Evolutionary conservation across 2,113 vertebrate species (phyloP).

Genomic region (Phalacrocorax aristotelis): DNA sequence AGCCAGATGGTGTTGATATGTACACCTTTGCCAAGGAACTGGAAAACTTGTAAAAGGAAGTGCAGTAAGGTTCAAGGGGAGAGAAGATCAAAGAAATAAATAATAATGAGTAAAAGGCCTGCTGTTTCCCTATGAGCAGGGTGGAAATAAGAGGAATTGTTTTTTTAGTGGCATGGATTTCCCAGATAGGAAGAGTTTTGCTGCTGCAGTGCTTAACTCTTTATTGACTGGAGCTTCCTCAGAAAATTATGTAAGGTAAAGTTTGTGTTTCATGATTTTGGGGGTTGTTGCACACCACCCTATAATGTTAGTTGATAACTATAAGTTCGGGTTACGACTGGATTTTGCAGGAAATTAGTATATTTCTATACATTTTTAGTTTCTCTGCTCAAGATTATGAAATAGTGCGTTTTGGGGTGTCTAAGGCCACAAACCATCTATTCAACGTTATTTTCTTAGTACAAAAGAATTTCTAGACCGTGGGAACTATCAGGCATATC

Average conservation of each 20-base stretch:
- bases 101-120: constrained; percentile 51
- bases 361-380: neutral
- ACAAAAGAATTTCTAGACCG: neutral
- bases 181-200: neutral
- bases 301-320: neutral
- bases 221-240: neutral
- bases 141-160: constrained; percentile 34
- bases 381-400: neutral
- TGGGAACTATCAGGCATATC: neutral
- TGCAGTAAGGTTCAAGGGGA: constrained; percentile 10
- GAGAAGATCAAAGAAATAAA: constrained; percentile 63
- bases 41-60: constrained; percentile 56
- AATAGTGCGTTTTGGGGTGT: accelerated
- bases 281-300: neutral
- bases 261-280: neutral
- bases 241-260: neutral
- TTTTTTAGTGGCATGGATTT: constrained; percentile 18
- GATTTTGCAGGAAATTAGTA: neutral
- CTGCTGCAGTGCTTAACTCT: neutral
- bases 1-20: constrained; percentile 56
- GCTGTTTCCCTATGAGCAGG: neutral
- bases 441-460: neutral
- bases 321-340: neutral
- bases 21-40: constrained; percentile 31
- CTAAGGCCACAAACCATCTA: neutral